Evolutionary conservation across 2,113 vertebrate genomes (phyloP).

Genomic region (Myotis lucifugus): DNA sequence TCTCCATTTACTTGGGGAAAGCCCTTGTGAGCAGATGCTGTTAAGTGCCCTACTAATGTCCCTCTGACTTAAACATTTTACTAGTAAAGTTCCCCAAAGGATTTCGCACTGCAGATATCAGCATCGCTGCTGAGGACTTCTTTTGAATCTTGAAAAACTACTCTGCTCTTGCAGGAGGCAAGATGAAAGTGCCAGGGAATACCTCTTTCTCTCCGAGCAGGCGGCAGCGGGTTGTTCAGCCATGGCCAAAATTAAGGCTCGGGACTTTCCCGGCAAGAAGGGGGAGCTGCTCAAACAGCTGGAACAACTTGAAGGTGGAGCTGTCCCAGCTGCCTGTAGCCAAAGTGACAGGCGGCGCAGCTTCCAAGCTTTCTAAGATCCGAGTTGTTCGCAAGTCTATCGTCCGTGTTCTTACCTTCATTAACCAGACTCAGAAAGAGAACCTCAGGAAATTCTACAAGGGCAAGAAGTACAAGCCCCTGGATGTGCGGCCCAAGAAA

Average conservation of each 20-base stretch:
- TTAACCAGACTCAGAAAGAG: too few species aligned
- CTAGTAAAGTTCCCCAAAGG: neutral
- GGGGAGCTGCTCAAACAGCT: neutral
- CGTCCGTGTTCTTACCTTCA: too few species aligned
- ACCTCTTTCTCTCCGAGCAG: neutral
- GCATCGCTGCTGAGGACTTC: neutral
- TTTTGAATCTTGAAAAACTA: constrained; percentile 39
- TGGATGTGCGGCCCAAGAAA: too few species aligned
- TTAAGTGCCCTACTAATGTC: neutral
- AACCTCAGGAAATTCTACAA: too few species aligned
- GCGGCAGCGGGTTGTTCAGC: neutral
- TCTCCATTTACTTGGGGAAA: constrained; percentile 7
- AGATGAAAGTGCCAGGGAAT: neutral
- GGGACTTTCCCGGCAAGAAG: neutral
- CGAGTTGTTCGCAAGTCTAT: too few species aligned
- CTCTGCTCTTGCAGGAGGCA: neutral
- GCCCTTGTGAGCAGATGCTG: neutral
- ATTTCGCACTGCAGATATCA: neutral
- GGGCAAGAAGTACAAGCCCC: too few species aligned
- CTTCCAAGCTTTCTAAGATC: neutral
- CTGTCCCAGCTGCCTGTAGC: neutral
- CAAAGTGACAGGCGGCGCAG: neutral
- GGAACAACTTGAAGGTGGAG: neutral
- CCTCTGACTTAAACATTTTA: constrained; percentile 35
- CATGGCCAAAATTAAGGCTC: neutral